Evolutionary conservation across 1,140 invertebrate genomes (phyloP), one percentile per base, ranked within the genome.

Genomic region (Drosophila nasuta): DNA sequence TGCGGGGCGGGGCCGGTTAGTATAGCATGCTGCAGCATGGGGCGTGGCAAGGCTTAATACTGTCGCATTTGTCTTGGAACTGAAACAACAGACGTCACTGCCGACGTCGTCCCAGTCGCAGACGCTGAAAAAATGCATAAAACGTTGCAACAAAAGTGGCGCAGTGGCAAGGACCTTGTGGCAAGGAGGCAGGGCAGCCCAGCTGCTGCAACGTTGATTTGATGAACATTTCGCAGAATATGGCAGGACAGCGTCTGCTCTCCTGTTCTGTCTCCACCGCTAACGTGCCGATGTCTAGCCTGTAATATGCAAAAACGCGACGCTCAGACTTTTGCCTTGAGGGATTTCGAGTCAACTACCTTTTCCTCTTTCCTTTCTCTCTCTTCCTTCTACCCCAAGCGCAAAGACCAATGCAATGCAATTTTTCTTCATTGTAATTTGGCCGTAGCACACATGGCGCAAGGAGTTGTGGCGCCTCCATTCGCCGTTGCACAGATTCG

Each of bases 361-460:
- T n/a, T 59, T 59, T 45, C 59, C 52, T 30, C 20, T n/a, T 13
- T 20, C 20, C 35, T 4, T 15, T 25, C 8, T 35, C 38, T 8
- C 30, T 33, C 30, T 7, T 33, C 30, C 30, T 8, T 3, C 2
- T 38, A 1, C 35, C 1, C 35, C 30, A 1, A 33, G 30, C 5
- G 30, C 8, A 20, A 38, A 63, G 49, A 43, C 41, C 46, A 13
- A 54, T 58, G 85, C 58, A 81, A 76, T 88, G 85, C 85, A 88
- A 88, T 88, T 89, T 76, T 88, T 88, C 85, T 88, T 88, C 85
- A 89, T 88, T 88, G 81, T 88, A 89, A 89, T 88, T 89, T 81
- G 78, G 20, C 43, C 33, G 30, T 73, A 8, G 35, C 35, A 8
- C 8, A 10, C 7, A 8, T 38, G 35, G 35, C 35, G 10, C 35